Evolutionary conservation across 2,113 vertebrate species (phyloP).

Genomic region (Indicator maculatus): DNA sequence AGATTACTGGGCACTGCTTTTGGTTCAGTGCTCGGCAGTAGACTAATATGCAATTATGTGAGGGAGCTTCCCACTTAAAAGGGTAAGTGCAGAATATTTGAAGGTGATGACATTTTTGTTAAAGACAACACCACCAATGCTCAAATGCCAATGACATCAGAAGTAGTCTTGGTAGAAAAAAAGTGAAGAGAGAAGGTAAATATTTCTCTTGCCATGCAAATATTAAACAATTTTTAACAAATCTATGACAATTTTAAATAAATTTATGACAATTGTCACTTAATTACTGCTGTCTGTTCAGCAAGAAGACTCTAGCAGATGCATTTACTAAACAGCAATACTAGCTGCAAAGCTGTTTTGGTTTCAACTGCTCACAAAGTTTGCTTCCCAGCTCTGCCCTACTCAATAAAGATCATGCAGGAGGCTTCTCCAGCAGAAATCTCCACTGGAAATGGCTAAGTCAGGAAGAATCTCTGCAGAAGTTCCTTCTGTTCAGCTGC

Average conservation of each 20-base stretch:
- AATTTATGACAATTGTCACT: not conserved
- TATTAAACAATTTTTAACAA: not conserved
- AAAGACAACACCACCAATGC: not conserved
- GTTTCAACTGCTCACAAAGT: not conserved
- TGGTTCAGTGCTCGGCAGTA: not conserved
- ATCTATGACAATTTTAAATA: not conserved
- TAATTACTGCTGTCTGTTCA: not conserved
- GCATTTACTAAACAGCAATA: not conserved
- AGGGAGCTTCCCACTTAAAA: not conserved
- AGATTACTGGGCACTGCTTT: not conserved
- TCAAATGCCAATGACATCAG: not conserved
- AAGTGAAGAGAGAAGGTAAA: not conserved
- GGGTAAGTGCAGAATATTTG: not conserved
- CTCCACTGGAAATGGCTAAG: not conserved
- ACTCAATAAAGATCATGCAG: not conserved
- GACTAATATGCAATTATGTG: not conserved
- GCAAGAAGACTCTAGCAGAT: not conserved
- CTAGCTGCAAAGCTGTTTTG: accelerated
- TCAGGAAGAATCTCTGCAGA: not conserved
- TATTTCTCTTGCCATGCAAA: not conserved
- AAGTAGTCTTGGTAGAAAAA: not conserved
- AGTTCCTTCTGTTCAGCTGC: not conserved
- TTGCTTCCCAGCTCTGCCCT: not conserved
- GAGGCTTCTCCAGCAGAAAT: not conserved
- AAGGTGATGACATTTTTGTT: not conserved